Evolutionary conservation across 1,140 invertebrate species (phyloP).

Genomic region (Hycleus phaleratus): DNA sequence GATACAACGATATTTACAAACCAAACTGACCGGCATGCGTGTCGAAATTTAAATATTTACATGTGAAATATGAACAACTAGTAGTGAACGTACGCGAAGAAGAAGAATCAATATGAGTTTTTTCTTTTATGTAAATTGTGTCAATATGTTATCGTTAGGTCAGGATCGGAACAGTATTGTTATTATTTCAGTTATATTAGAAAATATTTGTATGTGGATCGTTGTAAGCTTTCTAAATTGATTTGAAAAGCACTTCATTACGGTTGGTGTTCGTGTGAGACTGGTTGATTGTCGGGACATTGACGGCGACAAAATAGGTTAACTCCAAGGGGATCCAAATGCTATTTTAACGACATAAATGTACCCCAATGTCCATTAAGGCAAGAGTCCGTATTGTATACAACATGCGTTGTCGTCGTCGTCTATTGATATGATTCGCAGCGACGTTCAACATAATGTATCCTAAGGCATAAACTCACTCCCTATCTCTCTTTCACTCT

Average conservation of each 20-base stretch:
- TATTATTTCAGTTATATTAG: neutral
- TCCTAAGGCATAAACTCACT: slow-evolving; percentile 12
- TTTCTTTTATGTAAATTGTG: neutral
- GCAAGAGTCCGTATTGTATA: neutral
- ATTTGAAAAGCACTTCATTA: neutral
- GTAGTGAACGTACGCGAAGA: neutral
- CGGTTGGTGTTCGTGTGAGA: neutral
- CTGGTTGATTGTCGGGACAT: slow-evolving; percentile 1
- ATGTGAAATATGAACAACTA: neutral
- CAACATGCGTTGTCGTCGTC: neutral
- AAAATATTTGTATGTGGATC: neutral
- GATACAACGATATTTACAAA: neutral
- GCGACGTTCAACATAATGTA: slow-evolving; percentile 13
- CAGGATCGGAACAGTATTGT: too few relatives aligned
- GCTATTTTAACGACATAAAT: slow-evolving; percentile 12
- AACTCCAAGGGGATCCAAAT: slow-evolving; percentile 3
- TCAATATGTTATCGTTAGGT: too few relatives aligned
- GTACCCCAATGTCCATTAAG: slow-evolving; percentile 13
- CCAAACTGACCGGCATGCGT: neutral
- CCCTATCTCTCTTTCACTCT: neutral
- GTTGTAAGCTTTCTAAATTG: neutral
- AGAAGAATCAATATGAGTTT: neutral
- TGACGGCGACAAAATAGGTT: slow-evolving; percentile 2
- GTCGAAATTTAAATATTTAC: neutral
- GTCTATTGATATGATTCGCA: slow-evolving; percentile 11